Conservation (phyloP, 2,113 vertebrate genomes). For the Lycaon pictus region DNA sequence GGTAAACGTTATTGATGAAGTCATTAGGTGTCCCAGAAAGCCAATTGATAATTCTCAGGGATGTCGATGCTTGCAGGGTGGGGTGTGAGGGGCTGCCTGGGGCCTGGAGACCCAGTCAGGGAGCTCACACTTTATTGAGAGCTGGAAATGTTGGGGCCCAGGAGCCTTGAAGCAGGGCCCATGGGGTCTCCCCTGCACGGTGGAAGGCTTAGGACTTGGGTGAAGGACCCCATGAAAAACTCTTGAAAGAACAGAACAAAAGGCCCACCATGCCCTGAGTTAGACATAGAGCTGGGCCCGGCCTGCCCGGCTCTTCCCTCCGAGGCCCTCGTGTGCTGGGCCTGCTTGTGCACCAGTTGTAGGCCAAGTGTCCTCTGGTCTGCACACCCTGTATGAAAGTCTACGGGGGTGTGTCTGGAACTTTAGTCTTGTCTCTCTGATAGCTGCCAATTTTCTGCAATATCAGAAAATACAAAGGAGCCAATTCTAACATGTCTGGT, state of each 20-base stretch:
- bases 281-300: fast-evolving
- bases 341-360: fast-evolving
- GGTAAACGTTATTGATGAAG: constrained; percentile 82
- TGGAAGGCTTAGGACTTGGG: fast-evolving
- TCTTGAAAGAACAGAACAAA: fast-evolving
- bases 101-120: fast-evolving
- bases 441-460: neutral
- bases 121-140: too few species aligned
- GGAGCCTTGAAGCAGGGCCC: too few species aligned
- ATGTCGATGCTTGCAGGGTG: neutral
- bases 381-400: fast-evolving
- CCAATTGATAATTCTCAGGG: constrained; percentile 80
- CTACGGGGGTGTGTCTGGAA: fast-evolving
- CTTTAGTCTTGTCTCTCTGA: too few species aligned
- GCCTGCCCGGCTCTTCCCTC: neutral
- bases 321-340: fast-evolving
- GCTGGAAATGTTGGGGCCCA: too few species aligned
- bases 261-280: fast-evolving
- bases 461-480: neutral
- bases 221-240: fast-evolving
- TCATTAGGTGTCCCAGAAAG: constrained; percentile 81
- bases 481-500: fast-evolving
- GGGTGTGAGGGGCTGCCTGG: constrained; percentile 53
- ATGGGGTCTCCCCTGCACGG: fast-evolving
- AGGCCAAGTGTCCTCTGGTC: fast-evolving